Percentiles rank a stretch among this genome's conserved stretches.
Evolutionary conservation across 2,888 invertebrate genomes (phyloP).

Genomic region (Parasteatoda lunata): DNA sequence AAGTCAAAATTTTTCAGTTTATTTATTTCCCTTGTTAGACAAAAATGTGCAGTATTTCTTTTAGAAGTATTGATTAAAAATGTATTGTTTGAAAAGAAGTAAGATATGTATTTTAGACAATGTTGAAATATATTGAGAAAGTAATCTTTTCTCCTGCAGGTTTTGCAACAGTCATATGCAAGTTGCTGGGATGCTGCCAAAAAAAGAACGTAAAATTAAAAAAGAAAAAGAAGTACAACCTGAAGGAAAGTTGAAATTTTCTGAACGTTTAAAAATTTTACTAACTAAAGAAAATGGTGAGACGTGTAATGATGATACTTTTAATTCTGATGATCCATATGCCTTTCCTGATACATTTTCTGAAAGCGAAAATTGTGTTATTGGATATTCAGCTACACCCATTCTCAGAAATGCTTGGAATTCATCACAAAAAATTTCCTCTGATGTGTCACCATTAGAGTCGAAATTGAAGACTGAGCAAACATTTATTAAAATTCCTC

Average conservation of each 20-base stretch:
- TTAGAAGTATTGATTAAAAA: no score
- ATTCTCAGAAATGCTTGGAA: constrained; percentile 65
- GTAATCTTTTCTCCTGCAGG: constrained; percentile 70
- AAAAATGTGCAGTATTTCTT: no score
- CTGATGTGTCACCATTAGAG: constrained; percentile 48
- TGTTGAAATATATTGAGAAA: no score
- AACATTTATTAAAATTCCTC: constrained; percentile 33
- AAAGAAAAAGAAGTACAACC: constrained; percentile 66
- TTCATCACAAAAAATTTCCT: constrained; percentile 58
- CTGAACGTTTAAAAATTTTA: constrained; percentile 76
- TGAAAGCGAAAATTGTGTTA: constrained; percentile 56
- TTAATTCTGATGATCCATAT: constrained; percentile 76
- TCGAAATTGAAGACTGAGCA: constrained; percentile 37
- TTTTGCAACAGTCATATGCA: constrained; percentile 77
- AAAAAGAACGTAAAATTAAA: constrained; percentile 72
- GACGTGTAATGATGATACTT: constrained; percentile 71
- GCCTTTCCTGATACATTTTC: constrained; percentile 75
- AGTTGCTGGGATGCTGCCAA: constrained; percentile 74
- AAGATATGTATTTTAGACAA: no score
- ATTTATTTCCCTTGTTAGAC: no score
- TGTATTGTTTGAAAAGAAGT: no score
- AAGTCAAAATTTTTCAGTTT: no score
- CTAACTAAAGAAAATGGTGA: constrained; percentile 69
- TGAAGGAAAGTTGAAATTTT: constrained; percentile 76
- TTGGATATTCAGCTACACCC: constrained; percentile 56